phyloP scores from a whole-genome alignment of 1,140 invertebrate genomes.

The Drosophila virilis region DNA sequence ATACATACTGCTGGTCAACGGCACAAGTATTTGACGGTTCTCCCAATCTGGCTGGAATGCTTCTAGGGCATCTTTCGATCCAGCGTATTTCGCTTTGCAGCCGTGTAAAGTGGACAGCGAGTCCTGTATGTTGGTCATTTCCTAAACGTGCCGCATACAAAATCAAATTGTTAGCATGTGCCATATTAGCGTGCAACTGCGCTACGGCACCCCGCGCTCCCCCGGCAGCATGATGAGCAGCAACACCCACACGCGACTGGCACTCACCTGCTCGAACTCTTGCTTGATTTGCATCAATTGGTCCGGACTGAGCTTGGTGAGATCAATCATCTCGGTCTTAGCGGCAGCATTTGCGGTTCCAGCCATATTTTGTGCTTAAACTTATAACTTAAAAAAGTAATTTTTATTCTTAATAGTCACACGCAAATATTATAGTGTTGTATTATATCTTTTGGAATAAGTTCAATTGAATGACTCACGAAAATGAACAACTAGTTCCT shows the following conservation, averaged over 20 bases:
- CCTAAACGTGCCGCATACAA: conserved; percentile 85
- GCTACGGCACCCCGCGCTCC: neutral
- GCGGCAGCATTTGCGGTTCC: conserved; percentile 55
- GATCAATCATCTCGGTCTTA: conserved; percentile 90
- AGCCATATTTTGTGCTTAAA: conserved; percentile 67
- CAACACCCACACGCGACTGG: conserved; percentile 49
- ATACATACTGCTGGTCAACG: conserved; percentile 97
- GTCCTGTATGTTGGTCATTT: conserved; percentile 93
- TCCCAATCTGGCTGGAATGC: conserved; percentile 90
- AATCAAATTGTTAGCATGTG: conserved; percentile 53
- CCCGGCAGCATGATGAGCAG: conserved; percentile 4
- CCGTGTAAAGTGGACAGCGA: conserved; percentile 95
- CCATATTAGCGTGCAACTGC: conserved; percentile 15
- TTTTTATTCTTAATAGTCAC: conserved; percentile 53
- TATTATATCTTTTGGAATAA: neutral
- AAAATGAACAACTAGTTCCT: neutral
- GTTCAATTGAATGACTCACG: conserved; percentile 8
- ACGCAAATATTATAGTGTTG: conserved; percentile 34
- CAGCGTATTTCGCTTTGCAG: conserved; percentile 95
- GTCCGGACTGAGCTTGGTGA: conserved; percentile 90
- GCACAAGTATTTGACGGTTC: conserved; percentile 94
- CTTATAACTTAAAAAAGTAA: conserved; percentile 59
- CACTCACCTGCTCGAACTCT: conserved; percentile 92
- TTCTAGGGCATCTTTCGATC: conserved; percentile 93
- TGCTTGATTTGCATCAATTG: conserved; percentile 93